Percentiles rank a stretch among this genome's conserved stretches.
Conservation (phyloP, 2,113 vertebrate genomes). For the Trematocara zebra region DNA sequence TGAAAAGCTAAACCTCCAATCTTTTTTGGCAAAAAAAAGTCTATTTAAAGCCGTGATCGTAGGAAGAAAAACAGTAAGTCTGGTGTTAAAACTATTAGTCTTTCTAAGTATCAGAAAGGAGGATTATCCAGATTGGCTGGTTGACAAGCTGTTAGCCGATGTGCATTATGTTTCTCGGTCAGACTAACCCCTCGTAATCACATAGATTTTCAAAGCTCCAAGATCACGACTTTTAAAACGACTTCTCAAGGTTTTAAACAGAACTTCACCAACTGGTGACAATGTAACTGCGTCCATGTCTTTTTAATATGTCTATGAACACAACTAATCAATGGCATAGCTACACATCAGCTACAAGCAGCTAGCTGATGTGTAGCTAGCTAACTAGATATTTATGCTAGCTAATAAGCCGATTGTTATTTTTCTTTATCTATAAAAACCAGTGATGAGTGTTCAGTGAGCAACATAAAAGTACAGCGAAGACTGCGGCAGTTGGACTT, state of each 20-base stretch:
- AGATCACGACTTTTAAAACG: background rate
- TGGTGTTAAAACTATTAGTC: background rate
- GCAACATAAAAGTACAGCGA: background rate
- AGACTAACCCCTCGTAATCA: background rate
- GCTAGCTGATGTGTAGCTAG: background rate
- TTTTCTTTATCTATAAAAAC: background rate
- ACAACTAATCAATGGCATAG: background rate
- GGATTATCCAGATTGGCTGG: background rate
- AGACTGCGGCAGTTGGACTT: background rate
- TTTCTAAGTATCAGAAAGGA: background rate
- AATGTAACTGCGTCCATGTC: background rate
- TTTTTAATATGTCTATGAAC: background rate
- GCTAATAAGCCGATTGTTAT: background rate
- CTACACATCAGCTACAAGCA: background rate
- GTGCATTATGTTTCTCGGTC: background rate
- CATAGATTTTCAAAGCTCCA: background rate
- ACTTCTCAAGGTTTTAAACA: background rate
- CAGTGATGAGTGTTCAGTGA: background rate
- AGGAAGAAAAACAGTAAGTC: rapidly evolving
- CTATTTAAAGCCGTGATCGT: background rate
- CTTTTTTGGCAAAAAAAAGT: background rate
- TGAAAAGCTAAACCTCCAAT: background rate
- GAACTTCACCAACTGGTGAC: background rate
- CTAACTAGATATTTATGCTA: background rate
- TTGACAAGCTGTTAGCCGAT: background rate